Evolutionary conservation across 92 coral and sea anemone species (phyloP), one percentile per base, ranked within the genome.

Genomic region (Ricordea florida): DNA sequence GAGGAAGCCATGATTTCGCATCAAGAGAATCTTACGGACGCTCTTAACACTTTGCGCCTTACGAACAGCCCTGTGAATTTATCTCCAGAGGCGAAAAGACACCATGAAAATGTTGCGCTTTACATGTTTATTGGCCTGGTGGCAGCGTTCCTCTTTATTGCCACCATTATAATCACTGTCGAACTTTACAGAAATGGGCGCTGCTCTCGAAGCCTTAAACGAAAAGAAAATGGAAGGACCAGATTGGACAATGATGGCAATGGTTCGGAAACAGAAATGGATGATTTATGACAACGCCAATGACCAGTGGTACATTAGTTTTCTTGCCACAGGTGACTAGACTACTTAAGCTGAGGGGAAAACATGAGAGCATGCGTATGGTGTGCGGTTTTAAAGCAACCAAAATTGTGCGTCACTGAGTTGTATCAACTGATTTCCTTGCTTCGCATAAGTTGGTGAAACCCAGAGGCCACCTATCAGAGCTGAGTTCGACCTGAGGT

Each of bases 111-210:
- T 64, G 92, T 92, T 38, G 97, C 99, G 0, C 73, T 96, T 24
- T 96, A 96, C 57, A 96, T 96, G 99, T 96, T 96, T 36, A 94
- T 94, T 66, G 99, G 99, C 22, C 87, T 96, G 1, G 97, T 96
- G 20, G 97, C 90, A 29, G 93, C 99, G 9, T 96, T 96, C 58
- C 81, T 96, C 18, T 80, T 96, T 50, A 96, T 96, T 3, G 90
- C 93, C 14, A 80, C 91, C 28, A 86, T 96, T 17, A 90, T 96
- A 10, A 87, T 96, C 25, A 79, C 93, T 17, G 89, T 96, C 4
- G 99, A 96, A 63, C 88, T 96, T 3, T 96, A 96, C 72, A 83
- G 89, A 44, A 96, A 87, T 49, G 99, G 99, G 26, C 76, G 92
- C 38, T 96, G 99, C 61, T 15, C 74, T 14, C 52, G 66, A 59